phyloP scores from a whole-genome alignment of 2,888 invertebrate species.

The Lasius platythorax region DNA sequence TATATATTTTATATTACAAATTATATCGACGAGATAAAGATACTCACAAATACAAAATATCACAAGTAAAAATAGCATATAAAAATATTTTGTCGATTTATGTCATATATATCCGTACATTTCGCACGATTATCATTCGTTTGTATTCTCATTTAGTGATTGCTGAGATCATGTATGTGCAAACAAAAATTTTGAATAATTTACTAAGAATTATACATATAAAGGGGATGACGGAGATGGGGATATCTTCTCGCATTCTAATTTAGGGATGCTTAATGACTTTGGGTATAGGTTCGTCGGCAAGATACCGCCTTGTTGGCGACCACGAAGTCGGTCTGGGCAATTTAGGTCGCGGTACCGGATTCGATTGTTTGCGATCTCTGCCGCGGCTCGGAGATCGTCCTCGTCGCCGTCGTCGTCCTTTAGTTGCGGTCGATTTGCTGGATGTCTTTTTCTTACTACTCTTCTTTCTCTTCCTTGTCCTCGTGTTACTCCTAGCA shows the following conservation, averaged over 20 bases:
- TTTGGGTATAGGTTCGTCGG: conserved; percentile 77
- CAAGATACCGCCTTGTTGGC: conserved; percentile 73
- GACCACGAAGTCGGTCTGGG: conserved; percentile 76
- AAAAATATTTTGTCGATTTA: not conserved
- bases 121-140: not conserved
- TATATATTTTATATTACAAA: not conserved
- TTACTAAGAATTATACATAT: not conserved
- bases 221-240: not conserved
- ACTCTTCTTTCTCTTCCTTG: conserved; percentile 15
- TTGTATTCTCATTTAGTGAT: not conserved
- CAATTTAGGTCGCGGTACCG: conserved; percentile 70
- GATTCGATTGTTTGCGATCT: conserved; percentile 36
- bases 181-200: not conserved
- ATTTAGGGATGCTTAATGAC: conserved; percentile 71
- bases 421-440: conserved; percentile 14
- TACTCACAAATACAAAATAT: not conserved
- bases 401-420: conserved; percentile 22
- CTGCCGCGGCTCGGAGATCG: conserved; percentile 10
- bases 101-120: not conserved
- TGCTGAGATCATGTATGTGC: not conserved
- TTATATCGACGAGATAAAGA: not conserved
- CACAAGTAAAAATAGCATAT: not conserved
- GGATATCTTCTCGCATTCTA: not conserved
- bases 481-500: not conserved
- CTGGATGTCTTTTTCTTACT: conserved; percentile 16